phyloP scores from a whole-genome alignment of 2,113 vertebrate genomes.

The Sander vitreus region DNA sequence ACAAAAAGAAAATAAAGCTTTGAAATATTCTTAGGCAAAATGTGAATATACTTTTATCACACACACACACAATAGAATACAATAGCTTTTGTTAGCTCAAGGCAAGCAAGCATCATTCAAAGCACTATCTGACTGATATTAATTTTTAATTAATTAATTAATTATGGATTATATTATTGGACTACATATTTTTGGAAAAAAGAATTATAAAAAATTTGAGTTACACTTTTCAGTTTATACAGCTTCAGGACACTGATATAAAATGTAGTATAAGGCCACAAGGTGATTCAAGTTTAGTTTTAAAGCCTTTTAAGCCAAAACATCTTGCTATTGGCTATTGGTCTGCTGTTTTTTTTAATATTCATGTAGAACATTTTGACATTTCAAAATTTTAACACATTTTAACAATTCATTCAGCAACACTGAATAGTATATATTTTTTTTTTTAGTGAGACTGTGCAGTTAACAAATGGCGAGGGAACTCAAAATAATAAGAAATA shows the following conservation, averaged over 20 bases:
- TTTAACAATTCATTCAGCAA: not conserved
- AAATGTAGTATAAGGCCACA: not conserved
- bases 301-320: not conserved
- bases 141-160: too few species aligned
- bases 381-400: not conserved
- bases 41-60: not conserved
- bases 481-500: conserved; percentile 29
- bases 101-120: not conserved
- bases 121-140: not conserved
- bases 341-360: not conserved
- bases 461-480: conserved; percentile 18
- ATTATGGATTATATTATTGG: not conserved
- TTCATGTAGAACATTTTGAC: not conserved
- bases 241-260: not conserved
- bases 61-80: not conserved
- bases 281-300: not conserved
- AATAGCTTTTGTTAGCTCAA: not conserved
- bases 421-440: not conserved
- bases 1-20: not conserved
- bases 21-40: not conserved
- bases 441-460: not conserved
- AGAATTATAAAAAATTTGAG: too few species aligned
- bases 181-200: not conserved
- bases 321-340: not conserved
- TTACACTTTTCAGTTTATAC: not conserved